Base-by-base conservation (phyloP, 2,888 invertebrate species). In the Deilephila porcellus region DNA sequence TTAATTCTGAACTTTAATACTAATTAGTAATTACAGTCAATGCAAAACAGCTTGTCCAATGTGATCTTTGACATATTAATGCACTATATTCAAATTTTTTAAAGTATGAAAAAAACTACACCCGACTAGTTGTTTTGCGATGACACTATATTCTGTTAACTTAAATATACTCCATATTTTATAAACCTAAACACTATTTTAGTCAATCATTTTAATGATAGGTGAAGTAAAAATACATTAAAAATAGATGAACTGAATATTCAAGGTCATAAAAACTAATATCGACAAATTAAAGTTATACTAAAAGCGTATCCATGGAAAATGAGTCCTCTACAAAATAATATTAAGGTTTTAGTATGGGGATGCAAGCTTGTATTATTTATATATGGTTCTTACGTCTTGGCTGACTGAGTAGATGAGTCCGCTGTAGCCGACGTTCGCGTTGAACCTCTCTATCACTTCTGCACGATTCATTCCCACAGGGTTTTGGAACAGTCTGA, bases 351-450 rank as follows among this genome's bases (percentile, higher is more conserved):
- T 34, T 74, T 77, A 80, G 77, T 78, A 76, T 45, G 76, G 76
- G 75, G 75, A 77, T 78, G 80, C 79, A 74, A 76, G 77, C 77
- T 67, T 19, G 71, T 76, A 70, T 34, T 71, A 45, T 67, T 60
- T 25, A 34, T 25, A n/a, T 19, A 17, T 53, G 71, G 20, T 71
- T 76, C 97, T 96, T 95, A 99, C 99, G 93, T 99, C 99, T 95
- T 98, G 98, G 34, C 98, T 98, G 78, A 98, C 97, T 80, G 99
- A 98, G 93, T 99, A 99, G 79, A 98, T 96, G 71, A 99, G 96
- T 29, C 99, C 99, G 91, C 98, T 99, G 94, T 99, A 99, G 4
- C 99, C 98, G 83, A 99, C 97, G 92, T 99, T 99, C 71, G 98
- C 98, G 94, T 99, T 99, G 93, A 99, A 99, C 76, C 99, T 95